Conservation (phyloP, 2,797 vertebrate genomes). For the Molossus molossus region DNA sequence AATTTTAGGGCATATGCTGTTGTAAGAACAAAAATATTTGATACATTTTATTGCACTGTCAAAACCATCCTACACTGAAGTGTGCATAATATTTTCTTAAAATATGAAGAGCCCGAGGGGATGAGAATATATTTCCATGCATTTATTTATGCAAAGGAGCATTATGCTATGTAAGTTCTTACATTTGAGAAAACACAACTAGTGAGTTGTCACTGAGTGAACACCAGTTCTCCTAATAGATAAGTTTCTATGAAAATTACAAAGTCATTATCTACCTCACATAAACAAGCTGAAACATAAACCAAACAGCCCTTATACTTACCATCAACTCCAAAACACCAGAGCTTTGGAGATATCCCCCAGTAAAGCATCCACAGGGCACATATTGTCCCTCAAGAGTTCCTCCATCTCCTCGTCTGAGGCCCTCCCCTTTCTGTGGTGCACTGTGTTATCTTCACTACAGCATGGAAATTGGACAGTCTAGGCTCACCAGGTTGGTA, state of each 20-base stretch:
- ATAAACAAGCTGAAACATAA: background rate
- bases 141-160: background rate
- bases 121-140: background rate
- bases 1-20: background rate
- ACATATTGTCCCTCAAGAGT: accelerated
- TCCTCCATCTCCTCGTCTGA: background rate
- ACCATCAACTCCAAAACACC: background rate
- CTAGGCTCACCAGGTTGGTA: background rate
- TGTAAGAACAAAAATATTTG: background rate
- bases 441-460: background rate
- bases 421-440: background rate
- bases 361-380: accelerated
- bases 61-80: background rate
- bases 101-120: background rate
- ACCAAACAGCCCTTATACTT: background rate
- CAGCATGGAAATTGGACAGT: background rate
- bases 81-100: background rate
- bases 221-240: background rate
- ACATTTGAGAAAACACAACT: background rate
- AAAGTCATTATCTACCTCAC: background rate
- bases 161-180: background rate
- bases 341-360: background rate
- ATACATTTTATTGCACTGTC: background rate
- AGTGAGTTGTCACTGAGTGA: background rate
- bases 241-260: background rate